Evolutionary conservation across 2,888 invertebrate genomes (phyloP).

Genomic region (Diaprepes abbreviatus): DNA sequence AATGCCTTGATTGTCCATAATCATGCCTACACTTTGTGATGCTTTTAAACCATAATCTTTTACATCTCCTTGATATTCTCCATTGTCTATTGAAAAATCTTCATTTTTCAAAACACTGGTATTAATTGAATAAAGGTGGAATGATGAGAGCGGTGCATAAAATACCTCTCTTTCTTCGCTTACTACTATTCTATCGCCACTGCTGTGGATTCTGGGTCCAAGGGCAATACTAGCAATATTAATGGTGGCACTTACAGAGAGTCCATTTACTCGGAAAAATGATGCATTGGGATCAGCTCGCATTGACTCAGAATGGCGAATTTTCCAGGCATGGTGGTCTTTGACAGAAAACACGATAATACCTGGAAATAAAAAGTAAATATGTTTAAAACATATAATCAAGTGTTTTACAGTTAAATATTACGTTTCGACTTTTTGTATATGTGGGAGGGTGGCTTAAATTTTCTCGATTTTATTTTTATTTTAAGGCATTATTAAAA

Average conservation of each 20-base stretch:
- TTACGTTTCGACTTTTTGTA: no score
- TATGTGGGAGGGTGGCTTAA: no score
- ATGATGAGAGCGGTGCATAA: constrained; percentile 79
- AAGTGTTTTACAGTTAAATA: no score
- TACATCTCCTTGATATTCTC: constrained; percentile 66
- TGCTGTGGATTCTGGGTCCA: constrained; percentile 68
- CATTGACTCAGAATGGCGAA: constrained; percentile 77
- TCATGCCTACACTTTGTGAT: constrained; percentile 82
- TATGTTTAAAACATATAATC: no score
- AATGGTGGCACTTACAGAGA: constrained; percentile 72
- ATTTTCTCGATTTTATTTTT: no score
- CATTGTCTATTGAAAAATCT: constrained; percentile 62
- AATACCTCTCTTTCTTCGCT: constrained; percentile 71
- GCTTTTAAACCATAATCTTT: constrained; percentile 73
- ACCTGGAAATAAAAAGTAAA: constrained; percentile 66
- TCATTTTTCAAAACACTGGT: constrained; percentile 74
- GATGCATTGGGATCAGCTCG: constrained; percentile 72
- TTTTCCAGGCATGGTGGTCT: constrained; percentile 79
- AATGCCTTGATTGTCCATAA: constrained; percentile 78
- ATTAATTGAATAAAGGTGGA: constrained; percentile 76
- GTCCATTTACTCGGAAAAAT: constrained; percentile 74
- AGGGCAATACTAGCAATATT: constrained; percentile 81
- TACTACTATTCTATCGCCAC: constrained; percentile 52
- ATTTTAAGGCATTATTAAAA: no score
- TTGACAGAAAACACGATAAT: constrained; percentile 78